phyloP scores from a whole-genome alignment of 2,888 invertebrate genomes.

The Pherbina coryleti region DNA sequence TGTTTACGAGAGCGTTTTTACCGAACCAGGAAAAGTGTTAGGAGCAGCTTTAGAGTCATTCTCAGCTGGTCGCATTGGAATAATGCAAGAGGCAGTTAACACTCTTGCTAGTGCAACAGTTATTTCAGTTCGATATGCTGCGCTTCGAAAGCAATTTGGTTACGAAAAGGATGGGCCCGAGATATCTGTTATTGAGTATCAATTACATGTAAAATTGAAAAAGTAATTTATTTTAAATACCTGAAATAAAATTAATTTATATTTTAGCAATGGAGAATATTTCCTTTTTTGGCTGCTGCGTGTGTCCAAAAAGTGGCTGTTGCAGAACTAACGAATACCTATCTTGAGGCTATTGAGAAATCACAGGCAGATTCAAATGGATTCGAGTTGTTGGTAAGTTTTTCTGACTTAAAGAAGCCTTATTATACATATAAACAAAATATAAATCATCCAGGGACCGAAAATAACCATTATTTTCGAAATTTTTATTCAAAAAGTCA shows the following conservation, averaged over 20 bases:
- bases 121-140: constrained; percentile 85
- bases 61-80: constrained; percentile 85
- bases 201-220: constrained; percentile 74
- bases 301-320: constrained; percentile 77
- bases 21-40: constrained; percentile 87
- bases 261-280: constrained; percentile 78
- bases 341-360: constrained; percentile 78
- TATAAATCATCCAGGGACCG: no score
- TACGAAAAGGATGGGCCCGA: constrained; percentile 75
- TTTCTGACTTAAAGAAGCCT: neutral
- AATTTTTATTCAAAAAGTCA: no score
- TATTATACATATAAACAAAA: no score
- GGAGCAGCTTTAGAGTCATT: constrained; percentile 88
- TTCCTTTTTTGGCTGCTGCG: constrained; percentile 78
- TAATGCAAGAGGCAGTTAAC: constrained; percentile 72
- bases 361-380: constrained; percentile 71
- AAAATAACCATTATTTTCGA: no score
- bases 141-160: constrained; percentile 83
- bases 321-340: constrained; percentile 75
- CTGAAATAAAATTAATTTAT: neutral
- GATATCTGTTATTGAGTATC: constrained; percentile 84
- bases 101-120: constrained; percentile 76
- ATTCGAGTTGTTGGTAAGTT: constrained; percentile 66
- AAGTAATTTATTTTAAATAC: neutral
- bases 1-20: constrained; percentile 89